Evolutionary conservation across 2,797 vertebrate genomes (phyloP), one percentile per base, ranked within the genome.

Genomic region (Takifugu rubripes): DNA sequence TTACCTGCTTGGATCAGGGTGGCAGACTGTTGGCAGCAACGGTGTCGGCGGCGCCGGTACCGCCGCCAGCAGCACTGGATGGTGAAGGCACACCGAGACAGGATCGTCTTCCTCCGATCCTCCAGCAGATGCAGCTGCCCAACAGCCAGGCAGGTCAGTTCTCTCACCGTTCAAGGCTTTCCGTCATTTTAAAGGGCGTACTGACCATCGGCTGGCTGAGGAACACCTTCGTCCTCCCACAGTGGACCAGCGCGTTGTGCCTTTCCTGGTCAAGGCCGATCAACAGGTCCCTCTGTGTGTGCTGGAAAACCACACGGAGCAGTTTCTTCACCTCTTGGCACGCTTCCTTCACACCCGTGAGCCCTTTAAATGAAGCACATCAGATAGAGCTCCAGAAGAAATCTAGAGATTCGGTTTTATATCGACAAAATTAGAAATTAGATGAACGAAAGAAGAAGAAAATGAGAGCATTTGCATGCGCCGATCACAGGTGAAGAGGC

Each of bases 221-320:
- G 81, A 99, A 99, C 25, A 96, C 91, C 89, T 97, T 99, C 46
- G 94, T 98, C 70, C 78, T 93, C 50, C 96, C 96, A 14, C 94
- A 95, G 68, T 92, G 94, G 60, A 92, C 86, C 29, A 90, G 68
- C 1, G 67, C 31, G 11, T 44, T 81, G 25, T 2, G 66, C 24
- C 78, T 71, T 53, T 72, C 68, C 26, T 48, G 64, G 59, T 79
- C 72, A 3, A 25, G 17, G 5, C 53, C 68, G 51, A 31, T 25
- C 24, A 62, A 64, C 5, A 50, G 59, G 25, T 69, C 63, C 6
- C 59, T 10, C 8, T 0, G 16, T 40, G 61, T 74, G 47, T 73
- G 47, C 3, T 0, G 49, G 1, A 91, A 54, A 55, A 78, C 71
- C 4, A 61, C 56, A 5, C 55, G 49, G 51, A 98, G 87, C 59